Base-by-base conservation (phyloP, 2,113 vertebrate species). In the Sprattus sprattus region DNA sequence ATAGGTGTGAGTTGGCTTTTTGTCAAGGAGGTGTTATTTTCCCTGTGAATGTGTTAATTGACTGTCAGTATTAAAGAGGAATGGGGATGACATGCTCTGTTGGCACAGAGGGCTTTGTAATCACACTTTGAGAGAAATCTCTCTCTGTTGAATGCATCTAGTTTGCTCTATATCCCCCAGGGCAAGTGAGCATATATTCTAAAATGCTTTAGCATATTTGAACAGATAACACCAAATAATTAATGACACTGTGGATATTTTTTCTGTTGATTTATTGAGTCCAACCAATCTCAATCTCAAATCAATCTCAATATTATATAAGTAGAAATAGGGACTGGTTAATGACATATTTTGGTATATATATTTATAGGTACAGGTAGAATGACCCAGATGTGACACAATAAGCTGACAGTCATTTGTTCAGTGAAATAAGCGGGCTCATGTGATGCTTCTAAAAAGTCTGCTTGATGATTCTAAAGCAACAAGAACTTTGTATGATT, bases 381-480 rank as follows among this genome's bases (percentile, higher is more conserved):
- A 75, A 4, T 32, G 11, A 39, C 67, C 67, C 67, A 39, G 39
- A 75, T 75, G 9, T 75, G 67, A 75, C 2, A 39, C 32, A 39
- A 13, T 75, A 39, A 32, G 2, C 25, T 32, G 28, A 15, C 28
- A 75, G 67, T 75, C 9, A 75, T 75, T 39, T 75, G 67, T 15
- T 13, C 32, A 32, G 67, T 39, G 9, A 75, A 16, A 32, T 75
- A 75, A 75, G 20, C 4, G 9, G 22, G 7, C 25, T 39, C 67
- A 39, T 75, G 32, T 39, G 15, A 75, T 89, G 87, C 86, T 87
- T 93, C 92, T 88, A 88, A 88, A 87, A 86, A 93, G 93, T 95
- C 92, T 92, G 92, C 89, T 89, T 89, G 93, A 94, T 94, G 91
- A 91, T 87, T 92, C 95, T 94, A 93, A 91, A 93, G 92, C 93